Evolutionary conservation across 37 sponge, comb jelly and placozoan species (phyloP), one percentile per base, ranked within the genome.

Genomic region (Corticium candelabrum): DNA sequence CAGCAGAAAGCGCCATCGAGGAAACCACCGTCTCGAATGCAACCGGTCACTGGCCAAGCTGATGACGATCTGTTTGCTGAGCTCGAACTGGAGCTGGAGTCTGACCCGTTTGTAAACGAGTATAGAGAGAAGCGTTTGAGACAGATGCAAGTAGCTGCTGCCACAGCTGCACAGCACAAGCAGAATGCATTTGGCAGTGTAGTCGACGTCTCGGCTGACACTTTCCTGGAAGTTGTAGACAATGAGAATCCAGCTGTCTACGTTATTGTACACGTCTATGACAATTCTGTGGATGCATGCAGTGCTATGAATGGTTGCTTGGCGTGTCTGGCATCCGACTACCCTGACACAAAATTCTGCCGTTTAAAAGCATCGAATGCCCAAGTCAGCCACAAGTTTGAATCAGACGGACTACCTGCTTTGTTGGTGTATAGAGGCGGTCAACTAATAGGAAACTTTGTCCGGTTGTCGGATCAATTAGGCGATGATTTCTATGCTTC

Each of bases 181-280:
- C 5, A 29, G 73, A 34, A 29, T 7, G 36, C 5, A 7, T 29
- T 7, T 32, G 73, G 73, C 5, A 70, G 21, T 70, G 31, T 70
- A 7, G 31, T 70, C 36, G 31, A 70, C 73, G 5, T 70, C 4
- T 30, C 73, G 29, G 5, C 29, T 5, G 29, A 5, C 35, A 15
- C 73, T 29, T 70, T 29, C 73, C 4, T 77, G 32, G 77, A 80
- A 27, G 73, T 76, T 15, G 86, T 92, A n/a, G 93, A 92, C 56
- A 79, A 69, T 27, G 84, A 77, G 29, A 82, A 86, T 2, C 69
- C 69, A 1, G 68, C 82, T 3, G 73, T 71, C 41, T 84, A 82
- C 37, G 77, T 92, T 3, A 34, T 92, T 68, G 88, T 92, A 27
- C 89, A 88, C 80, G 86, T 92, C 34, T 92, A 92, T 79, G 89